Conservation (phyloP, 1,140 invertebrate genomes). For the Steinernema feltiae region DNA sequence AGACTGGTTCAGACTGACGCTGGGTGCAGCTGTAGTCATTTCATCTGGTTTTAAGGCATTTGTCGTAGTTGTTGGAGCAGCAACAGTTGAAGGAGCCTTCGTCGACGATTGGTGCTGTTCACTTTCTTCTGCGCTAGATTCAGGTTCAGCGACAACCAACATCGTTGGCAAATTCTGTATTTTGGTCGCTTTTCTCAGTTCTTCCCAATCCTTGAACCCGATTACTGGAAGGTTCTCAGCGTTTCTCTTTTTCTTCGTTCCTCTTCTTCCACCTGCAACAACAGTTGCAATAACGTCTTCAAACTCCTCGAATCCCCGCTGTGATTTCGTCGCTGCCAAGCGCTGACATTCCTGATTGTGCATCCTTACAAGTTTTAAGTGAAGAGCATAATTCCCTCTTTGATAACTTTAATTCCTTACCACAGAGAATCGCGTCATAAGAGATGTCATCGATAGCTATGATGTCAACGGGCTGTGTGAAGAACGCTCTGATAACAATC, state of each 20-base stretch:
- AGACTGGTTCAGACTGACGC: background rate
- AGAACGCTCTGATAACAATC: slow-evolving; percentile 27
- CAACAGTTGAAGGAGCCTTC: background rate
- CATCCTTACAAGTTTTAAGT: too few species aligned
- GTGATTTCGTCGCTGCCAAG: background rate
- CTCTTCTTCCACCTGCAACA: background rate
- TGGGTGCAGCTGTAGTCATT: background rate
- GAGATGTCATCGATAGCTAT: slow-evolving; percentile 35
- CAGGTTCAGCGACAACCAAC: background rate
- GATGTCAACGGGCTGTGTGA: slow-evolving; percentile 27
- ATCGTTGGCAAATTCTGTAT: background rate
- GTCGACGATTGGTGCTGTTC: background rate
- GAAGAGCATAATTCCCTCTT: too few species aligned
- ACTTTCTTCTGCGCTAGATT: background rate
- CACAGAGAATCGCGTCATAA: slow-evolving; percentile 30
- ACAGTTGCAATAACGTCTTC: background rate
- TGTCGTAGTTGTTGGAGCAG: background rate
- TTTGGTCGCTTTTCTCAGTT: background rate
- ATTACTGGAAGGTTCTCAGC: background rate
- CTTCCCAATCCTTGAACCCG: background rate
- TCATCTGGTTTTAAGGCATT: background rate
- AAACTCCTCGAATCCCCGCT: background rate
- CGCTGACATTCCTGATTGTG: too few species aligned
- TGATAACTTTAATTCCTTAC: slow-evolving; percentile 18
- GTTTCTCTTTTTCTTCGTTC: background rate